Evolutionary conservation across 2,797 vertebrate species (phyloP), one percentile per base, ranked within the genome.

Genomic region (Myotis findleyi): DNA sequence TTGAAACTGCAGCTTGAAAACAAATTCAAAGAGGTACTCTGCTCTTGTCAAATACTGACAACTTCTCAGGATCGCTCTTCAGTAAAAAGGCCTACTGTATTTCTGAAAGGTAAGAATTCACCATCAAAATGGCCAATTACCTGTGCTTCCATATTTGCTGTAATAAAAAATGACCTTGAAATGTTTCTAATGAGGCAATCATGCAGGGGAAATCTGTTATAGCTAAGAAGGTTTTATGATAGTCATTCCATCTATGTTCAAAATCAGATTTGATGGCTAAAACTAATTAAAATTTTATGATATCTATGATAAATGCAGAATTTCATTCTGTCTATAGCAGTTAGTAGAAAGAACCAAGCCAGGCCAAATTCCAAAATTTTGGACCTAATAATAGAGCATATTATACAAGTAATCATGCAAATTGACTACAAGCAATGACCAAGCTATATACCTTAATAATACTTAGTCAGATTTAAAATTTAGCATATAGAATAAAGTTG

Each of bases 221-320:
- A 82, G 17, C 21, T 62, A 89, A 92, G 33, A 81, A 81, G 4
- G 10, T 64, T 95, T 89, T 89, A 93, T 91, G 30, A 20, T 73
- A 51, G 41, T 68, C 33, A 81, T 80, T 93, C 2, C 53, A 80
- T 69, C 23, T 18, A 41, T 68, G 64, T 59, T 68, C 69, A 92
- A 97, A 97, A 96, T 88, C 4, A 44, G 30, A 72, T 68, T 62
- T 86, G 55, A 72, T 79, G 62, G 36, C 20, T 79, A 87, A 94
- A 33, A 17, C 21, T 27, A 91, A 73, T 77, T 82, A 94, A 93
- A 91, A 91, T 64, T 69, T 75, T 14, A 91, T 47, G 51, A 92
- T 7, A 64, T 47, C 23, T 71, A 71, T 82, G 44, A 93, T 77
- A 86, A 59, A 80, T 76, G 7, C 17, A 85, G 27, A 79, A 79